These are phyloP conservation scores for Gymnocheta viridis DNA, from an alignment of 2,888 invertebrate genomes.

Conservation along the genomic window DNA sequence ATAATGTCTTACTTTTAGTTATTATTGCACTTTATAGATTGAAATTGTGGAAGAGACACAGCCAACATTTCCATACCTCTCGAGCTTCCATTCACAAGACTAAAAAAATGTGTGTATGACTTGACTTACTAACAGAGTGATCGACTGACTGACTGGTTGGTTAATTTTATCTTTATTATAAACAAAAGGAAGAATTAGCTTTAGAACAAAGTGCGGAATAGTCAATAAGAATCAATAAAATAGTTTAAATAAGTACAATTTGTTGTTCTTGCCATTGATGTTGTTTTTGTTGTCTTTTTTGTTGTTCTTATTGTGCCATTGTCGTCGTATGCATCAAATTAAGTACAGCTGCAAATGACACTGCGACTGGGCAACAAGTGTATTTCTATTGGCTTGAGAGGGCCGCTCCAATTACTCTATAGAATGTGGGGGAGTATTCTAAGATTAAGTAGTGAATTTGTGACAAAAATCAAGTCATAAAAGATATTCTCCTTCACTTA, in stretches of 20 bases:
- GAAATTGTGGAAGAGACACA: neutral
- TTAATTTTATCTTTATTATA: slow-evolving; percentile 58
- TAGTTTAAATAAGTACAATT: slow-evolving; percentile 54
- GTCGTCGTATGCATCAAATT: slow-evolving; percentile 8
- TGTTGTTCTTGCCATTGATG: slow-evolving; percentile 28
- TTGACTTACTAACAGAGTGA: slow-evolving; percentile 61
- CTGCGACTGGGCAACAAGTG: slow-evolving; percentile 51
- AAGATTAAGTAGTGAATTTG: neutral
- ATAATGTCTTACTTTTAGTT: slow-evolving; percentile 42
- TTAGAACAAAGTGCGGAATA: slow-evolving; percentile 51
- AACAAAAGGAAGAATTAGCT: slow-evolving; percentile 11
- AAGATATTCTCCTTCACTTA: too few species aligned
- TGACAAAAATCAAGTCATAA: too few species aligned
- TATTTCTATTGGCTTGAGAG: slow-evolving; percentile 22
- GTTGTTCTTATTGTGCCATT: neutral
- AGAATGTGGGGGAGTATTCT: neutral
- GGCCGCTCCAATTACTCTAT: neutral
- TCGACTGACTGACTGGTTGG: slow-evolving; percentile 67
- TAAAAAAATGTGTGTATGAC: neutral
- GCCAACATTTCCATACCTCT: neutral
- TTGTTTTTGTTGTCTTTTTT: neutral
- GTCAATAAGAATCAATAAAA: slow-evolving; percentile 18
- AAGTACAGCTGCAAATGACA: slow-evolving; percentile 51
- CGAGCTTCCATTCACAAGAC: slow-evolving; percentile 8
- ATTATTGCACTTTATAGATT: slow-evolving; percentile 29